Evolutionary conservation across 2,113 vertebrate genomes (phyloP), one percentile per base, ranked within the genome.

Genomic region (Pelodiscus sinensis): DNA sequence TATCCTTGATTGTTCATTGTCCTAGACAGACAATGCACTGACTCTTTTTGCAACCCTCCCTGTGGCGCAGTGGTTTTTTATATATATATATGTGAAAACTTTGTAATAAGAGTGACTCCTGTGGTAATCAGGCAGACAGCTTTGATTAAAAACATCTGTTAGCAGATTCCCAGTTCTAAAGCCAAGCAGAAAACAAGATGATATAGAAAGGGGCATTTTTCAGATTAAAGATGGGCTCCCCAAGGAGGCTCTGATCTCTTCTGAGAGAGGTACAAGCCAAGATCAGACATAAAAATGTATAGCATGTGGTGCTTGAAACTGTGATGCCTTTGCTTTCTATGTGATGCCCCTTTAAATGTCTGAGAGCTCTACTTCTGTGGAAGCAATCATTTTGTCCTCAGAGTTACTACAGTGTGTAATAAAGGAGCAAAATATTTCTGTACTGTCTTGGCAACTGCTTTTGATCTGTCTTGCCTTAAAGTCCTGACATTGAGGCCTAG

Each of bases 101-200:
- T 95, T 87, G 55, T 84, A 95, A 85, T 77, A 94, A 92, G 73
- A 94, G 84, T 84, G 44, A 94, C 90, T 93, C 82, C 91, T 90
- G 85, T 75, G 81, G 95, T 94, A 97, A 96, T 94, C 86, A 95
- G 79, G 81, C 89, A 96, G 91, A 96, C 90, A 96, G 85, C 82
- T 97, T 95, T 96, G 94, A 96, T 97, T 96, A 93, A 86, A 95
- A 97, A 94, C 96, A 95, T 92, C 89, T 97, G 92, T 90, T 92
- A 96, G 86, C 92, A 94, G 94, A 95, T 96, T 96, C 90, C 35
- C 0, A 3, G 21, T 90, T 93, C 93, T 94, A 92, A 92, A 96
- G 82, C 89, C 68, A 94, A 87, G 90, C 85, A 86, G 55, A 94
- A 96, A 50, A 84, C 35, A 88, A 91, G 86, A 96, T 24, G 65